phyloP scores from a whole-genome alignment of 1,140 invertebrate genomes.

The Caligus rogercresseyi region DNA sequence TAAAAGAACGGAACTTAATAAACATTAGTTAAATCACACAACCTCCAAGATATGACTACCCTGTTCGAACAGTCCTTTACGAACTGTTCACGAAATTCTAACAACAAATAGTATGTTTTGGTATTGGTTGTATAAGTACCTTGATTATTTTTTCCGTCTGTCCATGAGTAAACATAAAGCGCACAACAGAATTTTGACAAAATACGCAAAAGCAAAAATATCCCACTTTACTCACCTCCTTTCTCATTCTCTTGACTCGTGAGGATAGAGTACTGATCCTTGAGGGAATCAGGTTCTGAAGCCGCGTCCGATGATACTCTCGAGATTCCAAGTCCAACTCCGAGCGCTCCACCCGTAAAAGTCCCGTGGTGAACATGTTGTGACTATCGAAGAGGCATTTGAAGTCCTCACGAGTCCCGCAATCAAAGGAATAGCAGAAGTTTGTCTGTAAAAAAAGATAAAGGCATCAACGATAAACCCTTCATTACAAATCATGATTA shows the following conservation, averaged over 20 bases:
- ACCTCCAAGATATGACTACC: too few relatives aligned
- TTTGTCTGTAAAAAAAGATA: constrained; percentile 44
- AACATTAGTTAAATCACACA: too few relatives aligned
- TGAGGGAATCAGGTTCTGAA: constrained; percentile 52
- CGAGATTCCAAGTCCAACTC: constrained; percentile 46
- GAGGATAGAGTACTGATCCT: constrained; percentile 28
- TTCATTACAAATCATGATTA: too few relatives aligned
- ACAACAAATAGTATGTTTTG: too few relatives aligned
- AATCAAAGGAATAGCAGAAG: constrained; percentile 79
- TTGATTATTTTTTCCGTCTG: too few relatives aligned
- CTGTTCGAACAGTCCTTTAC: too few relatives aligned
- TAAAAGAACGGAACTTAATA: too few relatives aligned
- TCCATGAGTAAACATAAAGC: too few relatives aligned
- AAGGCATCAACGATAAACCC: too few relatives aligned
- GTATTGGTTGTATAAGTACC: too few relatives aligned
- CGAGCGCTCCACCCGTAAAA: constrained; percentile 45
- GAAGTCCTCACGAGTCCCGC: constrained; percentile 66
- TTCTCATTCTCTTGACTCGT: not conserved
- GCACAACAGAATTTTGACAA: too few relatives aligned
- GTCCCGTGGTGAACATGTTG: constrained; percentile 68
- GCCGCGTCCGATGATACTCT: constrained; percentile 56
- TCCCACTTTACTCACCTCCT: constrained; percentile 16
- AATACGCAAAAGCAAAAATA: not conserved
- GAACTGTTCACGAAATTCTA: too few relatives aligned
- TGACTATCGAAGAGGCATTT: constrained; percentile 80